Evolutionary conservation across 2,797 vertebrate species (phyloP), one percentile per base, ranked within the genome.

Genomic region (Chromobotia macracanthus): DNA sequence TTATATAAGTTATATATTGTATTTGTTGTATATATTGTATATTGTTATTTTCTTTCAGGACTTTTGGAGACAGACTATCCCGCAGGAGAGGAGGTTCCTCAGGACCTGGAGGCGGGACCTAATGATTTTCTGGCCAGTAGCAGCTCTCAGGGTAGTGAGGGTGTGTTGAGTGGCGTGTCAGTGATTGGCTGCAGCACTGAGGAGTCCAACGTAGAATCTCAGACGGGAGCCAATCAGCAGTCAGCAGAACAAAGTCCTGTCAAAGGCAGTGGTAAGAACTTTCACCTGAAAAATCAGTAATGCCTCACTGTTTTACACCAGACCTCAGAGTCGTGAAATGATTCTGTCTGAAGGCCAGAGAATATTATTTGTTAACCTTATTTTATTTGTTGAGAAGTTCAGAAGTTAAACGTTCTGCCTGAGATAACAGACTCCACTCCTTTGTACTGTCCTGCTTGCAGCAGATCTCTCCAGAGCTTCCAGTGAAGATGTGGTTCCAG

Each of bases 1-100:
- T n/a, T n/a, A n/a, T n/a, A n/a, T n/a, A n/a, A n/a, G n/a, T n/a
- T n/a, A n/a, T n/a, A n/a, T n/a, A n/a, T n/a, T n/a, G n/a, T n/a
- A n/a, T n/a, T n/a, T n/a, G n/a, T n/a, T n/a, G n/a, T n/a, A n/a
- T n/a, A n/a, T n/a, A n/a, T n/a, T 21, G 3, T 44, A 10, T 21
- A 28, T 16, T 60, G 38, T 55, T 7, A n/a, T 81, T 21, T 66
- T 31, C 69, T 25, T 56, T 13, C 79, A 99, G 98, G 98, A 9
- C 96, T 95, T 55, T 89, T 95, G 85, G 98, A 98, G 88, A 95
- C 95, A 0, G 98, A 99, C 86, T 97, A 94, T 85, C 94, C 94
- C 3, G 93, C 93, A 1, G 96, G 95, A 79, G 96, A 98, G 81
- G 95, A 96, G 80, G 88, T 92, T 18, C 92, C 93, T n/a, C 94